phyloP scores from a whole-genome alignment of 1,140 invertebrate species.

The Pseudomyrmex flavicornis region DNA sequence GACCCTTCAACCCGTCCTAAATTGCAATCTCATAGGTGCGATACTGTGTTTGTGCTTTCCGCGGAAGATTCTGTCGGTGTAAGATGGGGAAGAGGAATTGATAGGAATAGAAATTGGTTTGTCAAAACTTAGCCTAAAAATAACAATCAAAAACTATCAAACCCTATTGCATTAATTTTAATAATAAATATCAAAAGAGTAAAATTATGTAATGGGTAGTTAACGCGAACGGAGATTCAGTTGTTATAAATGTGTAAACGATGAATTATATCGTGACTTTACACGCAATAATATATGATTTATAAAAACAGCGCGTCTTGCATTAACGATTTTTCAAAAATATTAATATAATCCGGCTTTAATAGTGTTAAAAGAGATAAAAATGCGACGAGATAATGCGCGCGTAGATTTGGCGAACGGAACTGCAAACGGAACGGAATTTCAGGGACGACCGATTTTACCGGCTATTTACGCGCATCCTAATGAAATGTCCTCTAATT shows the following conservation, averaged over 20 bases:
- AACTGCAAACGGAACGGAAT: conserved; percentile 28
- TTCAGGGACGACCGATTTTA: conserved; percentile 52
- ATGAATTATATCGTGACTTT: conserved; percentile 12
- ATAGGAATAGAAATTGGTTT: not conserved
- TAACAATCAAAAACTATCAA: not conserved
- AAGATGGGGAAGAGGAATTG: not conserved
- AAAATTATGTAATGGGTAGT: too few species aligned
- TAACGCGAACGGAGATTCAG: too few species aligned
- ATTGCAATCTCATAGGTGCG: conserved; percentile 6
- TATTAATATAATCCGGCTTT: conserved; percentile 23
- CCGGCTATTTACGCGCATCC: conserved; percentile 46
- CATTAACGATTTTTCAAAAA: not conserved
- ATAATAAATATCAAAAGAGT: too few species aligned
- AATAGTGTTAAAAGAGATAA: conserved; percentile 20
- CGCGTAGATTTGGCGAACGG: conserved; percentile 11
- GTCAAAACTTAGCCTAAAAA: not conserved
- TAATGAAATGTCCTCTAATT: conserved; percentile 58
- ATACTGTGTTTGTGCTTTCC: not conserved
- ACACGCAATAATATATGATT: conserved; percentile 2
- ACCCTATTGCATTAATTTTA: too few species aligned
- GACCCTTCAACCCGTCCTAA: conserved; percentile 40
- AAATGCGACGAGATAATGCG: not conserved
- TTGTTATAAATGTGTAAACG: not conserved
- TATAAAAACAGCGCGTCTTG: conserved; percentile 13
- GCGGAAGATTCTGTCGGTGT: not conserved